These are phyloP conservation scores for Metalampra italica DNA, from an alignment of 2,888 invertebrate genomes.

Conservation along the genomic window DNA sequence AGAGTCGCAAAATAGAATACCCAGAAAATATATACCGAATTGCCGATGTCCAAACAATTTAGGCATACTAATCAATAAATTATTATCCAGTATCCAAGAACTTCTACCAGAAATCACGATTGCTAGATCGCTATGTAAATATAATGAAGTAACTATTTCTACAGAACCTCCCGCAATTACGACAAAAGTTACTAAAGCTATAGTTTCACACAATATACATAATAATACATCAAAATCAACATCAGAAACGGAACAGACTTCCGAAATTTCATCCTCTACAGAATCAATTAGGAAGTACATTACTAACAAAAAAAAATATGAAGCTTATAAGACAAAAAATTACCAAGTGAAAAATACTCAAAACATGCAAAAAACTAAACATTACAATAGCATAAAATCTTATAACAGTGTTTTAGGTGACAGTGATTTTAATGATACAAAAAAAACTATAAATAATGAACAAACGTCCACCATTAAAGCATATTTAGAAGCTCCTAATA, in stretches of 20 bases:
- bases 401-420: background rate
- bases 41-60: constrained; percentile 46
- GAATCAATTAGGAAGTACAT: background rate
- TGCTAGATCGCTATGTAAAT: constrained; percentile 3
- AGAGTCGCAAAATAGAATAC: background rate
- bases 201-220: background rate
- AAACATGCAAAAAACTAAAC: background rate
- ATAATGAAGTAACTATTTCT: background rate
- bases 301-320: background rate
- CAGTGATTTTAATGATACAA: constrained; percentile 1
- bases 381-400: background rate
- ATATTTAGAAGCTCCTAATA: background rate
- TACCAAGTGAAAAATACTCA: background rate
- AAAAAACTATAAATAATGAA: background rate
- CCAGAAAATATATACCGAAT: background rate
- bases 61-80: constrained; percentile 30
- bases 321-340: background rate
- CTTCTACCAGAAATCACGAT: constrained; percentile 25
- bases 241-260: background rate
- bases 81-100: constrained; percentile 33
- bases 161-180: background rate
- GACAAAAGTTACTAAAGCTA: background rate
- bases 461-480: background rate
- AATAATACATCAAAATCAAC: background rate
- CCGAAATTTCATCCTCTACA: background rate